Evolutionary conservation across 2,888 invertebrate species (phyloP).

Genomic region (Chymomyza caudatula): DNA sequence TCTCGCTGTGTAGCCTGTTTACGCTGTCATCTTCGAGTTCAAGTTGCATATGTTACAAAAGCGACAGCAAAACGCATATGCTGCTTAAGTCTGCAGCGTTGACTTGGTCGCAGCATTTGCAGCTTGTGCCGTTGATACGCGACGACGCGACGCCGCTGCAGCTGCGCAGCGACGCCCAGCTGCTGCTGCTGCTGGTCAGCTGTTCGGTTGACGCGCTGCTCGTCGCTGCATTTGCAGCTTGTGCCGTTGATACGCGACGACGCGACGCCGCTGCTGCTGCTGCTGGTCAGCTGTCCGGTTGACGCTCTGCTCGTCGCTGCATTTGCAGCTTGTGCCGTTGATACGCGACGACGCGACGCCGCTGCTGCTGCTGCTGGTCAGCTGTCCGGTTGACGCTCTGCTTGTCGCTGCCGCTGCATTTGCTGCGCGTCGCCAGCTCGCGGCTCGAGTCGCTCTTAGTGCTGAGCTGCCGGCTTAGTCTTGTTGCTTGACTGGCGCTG

Average conservation of each 20-base stretch:
- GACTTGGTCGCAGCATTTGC: slow-evolving; percentile 36
- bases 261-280: background rate
- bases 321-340: slow-evolving; percentile 51
- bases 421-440: background rate
- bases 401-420: slow-evolving; percentile 13
- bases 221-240: slow-evolving; percentile 46
- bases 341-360: background rate
- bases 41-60: background rate
- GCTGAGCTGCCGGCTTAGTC: background rate
- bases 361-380: background rate
- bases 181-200: background rate
- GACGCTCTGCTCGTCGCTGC: slow-evolving; percentile 28
- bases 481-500: background rate
- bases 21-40: no score
- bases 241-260: slow-evolving; percentile 31
- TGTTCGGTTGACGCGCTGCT: slow-evolving; percentile 13
- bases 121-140: slow-evolving; percentile 42
- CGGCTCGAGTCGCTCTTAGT: slow-evolving; percentile 3
- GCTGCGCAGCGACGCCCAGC: slow-evolving; percentile 15
- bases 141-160: slow-evolving; percentile 1
- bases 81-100: background rate
- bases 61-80: background rate
- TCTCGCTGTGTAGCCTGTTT: no score
- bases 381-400: slow-evolving; percentile 12
- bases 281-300: slow-evolving; percentile 2